phyloP scores from a whole-genome alignment of 2,797 vertebrate species.

The Lacerta agilis region DNA sequence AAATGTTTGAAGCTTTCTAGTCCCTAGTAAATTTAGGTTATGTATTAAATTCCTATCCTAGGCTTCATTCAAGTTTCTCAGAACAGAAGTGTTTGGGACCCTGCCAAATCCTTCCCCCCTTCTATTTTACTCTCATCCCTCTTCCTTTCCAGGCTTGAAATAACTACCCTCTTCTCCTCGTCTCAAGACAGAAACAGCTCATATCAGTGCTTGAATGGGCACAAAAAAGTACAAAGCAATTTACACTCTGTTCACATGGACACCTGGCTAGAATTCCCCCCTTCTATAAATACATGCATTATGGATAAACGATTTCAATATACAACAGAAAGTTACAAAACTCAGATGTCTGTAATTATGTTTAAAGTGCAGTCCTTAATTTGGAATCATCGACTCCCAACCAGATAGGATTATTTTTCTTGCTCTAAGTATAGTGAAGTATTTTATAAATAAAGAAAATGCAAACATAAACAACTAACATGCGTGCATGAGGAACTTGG shows the following conservation, averaged over 20 bases:
- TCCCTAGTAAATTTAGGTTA: not conserved
- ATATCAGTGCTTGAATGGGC: constrained; percentile 1
- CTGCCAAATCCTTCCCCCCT: too few relatives aligned
- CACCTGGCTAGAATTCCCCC: not conserved
- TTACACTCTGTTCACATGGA: not conserved
- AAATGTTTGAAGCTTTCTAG: not conserved
- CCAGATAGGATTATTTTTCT: constrained; percentile 8
- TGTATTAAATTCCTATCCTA: not conserved
- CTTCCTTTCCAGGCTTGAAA: not conserved
- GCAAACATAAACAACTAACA: constrained; percentile 11
- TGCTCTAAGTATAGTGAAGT: not conserved
- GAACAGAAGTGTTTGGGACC: too few relatives aligned
- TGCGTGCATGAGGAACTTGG: not conserved
- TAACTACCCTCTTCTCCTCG: too few relatives aligned
- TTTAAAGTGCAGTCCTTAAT: not conserved
- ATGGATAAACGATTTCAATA: too few relatives aligned
- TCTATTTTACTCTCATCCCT: not conserved
- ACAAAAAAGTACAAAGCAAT: not conserved
- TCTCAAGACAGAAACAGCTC: not conserved
- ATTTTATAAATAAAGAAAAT: constrained; percentile 16
- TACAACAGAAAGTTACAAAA: not conserved
- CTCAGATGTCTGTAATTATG: not conserved
- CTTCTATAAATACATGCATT: not conserved
- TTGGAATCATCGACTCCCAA: not conserved
- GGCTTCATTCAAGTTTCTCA: not conserved